These are phyloP conservation scores for Vicugna pacos DNA, from an alignment of 2,113 vertebrate species.

Conservation along the genomic window DNA sequence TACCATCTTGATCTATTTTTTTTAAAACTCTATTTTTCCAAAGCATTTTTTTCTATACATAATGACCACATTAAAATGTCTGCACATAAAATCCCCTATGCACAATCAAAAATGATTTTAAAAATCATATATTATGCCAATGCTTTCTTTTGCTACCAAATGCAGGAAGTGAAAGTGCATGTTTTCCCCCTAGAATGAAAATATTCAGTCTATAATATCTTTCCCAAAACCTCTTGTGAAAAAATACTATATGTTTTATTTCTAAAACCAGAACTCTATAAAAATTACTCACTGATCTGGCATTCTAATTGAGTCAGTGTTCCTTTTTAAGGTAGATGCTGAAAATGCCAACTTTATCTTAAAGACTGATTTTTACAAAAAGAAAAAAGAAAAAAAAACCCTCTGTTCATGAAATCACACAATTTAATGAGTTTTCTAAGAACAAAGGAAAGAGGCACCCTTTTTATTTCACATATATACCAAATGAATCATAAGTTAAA, in stretches of 20 bases:
- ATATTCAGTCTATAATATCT: neutral
- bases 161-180: neutral
- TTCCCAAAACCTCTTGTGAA: neutral
- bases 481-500: conserved; percentile 30
- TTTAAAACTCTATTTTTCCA: conserved; percentile 37
- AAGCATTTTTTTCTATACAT: neutral
- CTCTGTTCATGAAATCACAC: neutral
- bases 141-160: neutral
- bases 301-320: conserved; percentile 14
- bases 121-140: neutral
- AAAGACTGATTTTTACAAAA: conserved; percentile 24
- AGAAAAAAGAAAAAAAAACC: neutral
- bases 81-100: neutral
- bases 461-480: conserved; percentile 49
- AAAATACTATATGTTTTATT: conserved; percentile 26
- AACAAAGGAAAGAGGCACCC: neutral
- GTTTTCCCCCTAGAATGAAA: neutral
- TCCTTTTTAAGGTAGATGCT: neutral
- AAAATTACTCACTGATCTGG: neutral
- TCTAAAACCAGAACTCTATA: neutral
- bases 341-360: conserved; percentile 36
- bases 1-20: neutral
- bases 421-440: conserved; percentile 54
- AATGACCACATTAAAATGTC: neutral
- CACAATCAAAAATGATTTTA: neutral